A percentile compares a stretch with the other conserved stretches of the same genome.
These are phyloP conservation scores for Halictus rubicundus DNA, from an alignment of 1,140 invertebrate genomes.

Conservation along the genomic window DNA sequence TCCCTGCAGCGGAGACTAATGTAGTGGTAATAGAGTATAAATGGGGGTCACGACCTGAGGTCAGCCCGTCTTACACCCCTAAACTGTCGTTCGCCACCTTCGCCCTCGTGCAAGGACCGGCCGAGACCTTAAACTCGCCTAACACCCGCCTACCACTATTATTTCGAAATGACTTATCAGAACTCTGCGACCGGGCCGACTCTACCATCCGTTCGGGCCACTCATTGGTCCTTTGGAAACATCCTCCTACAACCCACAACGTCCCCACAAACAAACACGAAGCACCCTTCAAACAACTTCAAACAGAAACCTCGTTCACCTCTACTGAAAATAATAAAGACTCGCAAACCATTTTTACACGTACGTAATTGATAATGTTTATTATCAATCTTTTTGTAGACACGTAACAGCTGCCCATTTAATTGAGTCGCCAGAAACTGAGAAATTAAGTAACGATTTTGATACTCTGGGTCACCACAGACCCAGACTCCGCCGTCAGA, in stretches of 20 bases:
- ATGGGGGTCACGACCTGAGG: constrained; percentile 78
- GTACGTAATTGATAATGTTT: too few species aligned
- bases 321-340: too few species aligned
- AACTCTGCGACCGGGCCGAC: constrained; percentile 55
- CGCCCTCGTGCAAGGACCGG: constrained; percentile 73
- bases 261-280: too few species aligned
- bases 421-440: too few species aligned
- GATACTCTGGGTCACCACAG: too few species aligned
- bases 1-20: constrained; percentile 78
- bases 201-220: constrained; percentile 34
- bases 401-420: too few species aligned
- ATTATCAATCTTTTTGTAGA: too few species aligned
- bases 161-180: constrained; percentile 75
- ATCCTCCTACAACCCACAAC: not conserved
- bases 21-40: constrained; percentile 81
- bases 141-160: constrained; percentile 72
- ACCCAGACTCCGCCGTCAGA: too few species aligned
- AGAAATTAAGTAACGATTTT: too few species aligned
- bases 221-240: not conserved
- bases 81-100: constrained; percentile 78
- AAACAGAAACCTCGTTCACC: too few species aligned
- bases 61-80: constrained; percentile 79
- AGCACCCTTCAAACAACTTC: too few species aligned
- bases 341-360: too few species aligned
- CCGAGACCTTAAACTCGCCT: constrained; percentile 79